phyloP scores from a whole-genome alignment of 2,113 vertebrate species.

The Paracanthobrama guichenoti region DNA sequence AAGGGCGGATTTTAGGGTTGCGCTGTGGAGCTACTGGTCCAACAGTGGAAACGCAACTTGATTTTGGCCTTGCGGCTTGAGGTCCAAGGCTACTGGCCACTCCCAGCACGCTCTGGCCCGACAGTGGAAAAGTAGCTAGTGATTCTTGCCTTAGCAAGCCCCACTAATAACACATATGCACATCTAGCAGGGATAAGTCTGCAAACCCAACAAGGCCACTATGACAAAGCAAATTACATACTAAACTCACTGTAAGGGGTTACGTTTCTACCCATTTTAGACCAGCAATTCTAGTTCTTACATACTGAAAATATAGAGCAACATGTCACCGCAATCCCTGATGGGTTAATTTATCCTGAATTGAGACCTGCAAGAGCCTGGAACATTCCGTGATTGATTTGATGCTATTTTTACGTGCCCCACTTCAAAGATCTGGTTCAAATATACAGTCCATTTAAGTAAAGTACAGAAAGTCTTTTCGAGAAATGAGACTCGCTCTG shows the following conservation, averaged over 20 bases:
- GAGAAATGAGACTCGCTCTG: conserved; percentile 47
- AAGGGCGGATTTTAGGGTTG: too few relatives aligned
- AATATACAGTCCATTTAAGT: conserved; percentile 56
- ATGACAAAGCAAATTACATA: conserved; percentile 17
- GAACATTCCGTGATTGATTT: conserved; percentile 77
- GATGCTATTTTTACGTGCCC: conserved; percentile 79
- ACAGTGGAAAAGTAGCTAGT: too few relatives aligned
- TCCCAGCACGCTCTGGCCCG: too few relatives aligned
- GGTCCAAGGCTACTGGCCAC: too few relatives aligned
- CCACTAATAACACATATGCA: background rate
- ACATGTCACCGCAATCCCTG: conserved; percentile 63
- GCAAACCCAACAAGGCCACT: background rate
- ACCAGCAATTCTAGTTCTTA: conserved; percentile 6
- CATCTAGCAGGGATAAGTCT: background rate
- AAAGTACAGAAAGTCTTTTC: conserved; percentile 56
- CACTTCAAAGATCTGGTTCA: conserved; percentile 74
- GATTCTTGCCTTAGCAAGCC: background rate
- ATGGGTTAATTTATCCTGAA: conserved; percentile 72
- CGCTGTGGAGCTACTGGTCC: too few relatives aligned
- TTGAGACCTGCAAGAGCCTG: conserved; percentile 66
- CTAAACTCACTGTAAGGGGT: background rate
- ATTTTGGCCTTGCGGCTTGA: too few relatives aligned
- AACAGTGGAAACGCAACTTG: too few relatives aligned
- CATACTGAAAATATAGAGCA: conserved; percentile 52
- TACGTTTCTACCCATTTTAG: conserved; percentile 16